A percentile compares a stretch with the other conserved stretches of the same genome.
phyloP scores from a whole-genome alignment of 1,140 invertebrate species.

The Augochlora pura region DNA sequence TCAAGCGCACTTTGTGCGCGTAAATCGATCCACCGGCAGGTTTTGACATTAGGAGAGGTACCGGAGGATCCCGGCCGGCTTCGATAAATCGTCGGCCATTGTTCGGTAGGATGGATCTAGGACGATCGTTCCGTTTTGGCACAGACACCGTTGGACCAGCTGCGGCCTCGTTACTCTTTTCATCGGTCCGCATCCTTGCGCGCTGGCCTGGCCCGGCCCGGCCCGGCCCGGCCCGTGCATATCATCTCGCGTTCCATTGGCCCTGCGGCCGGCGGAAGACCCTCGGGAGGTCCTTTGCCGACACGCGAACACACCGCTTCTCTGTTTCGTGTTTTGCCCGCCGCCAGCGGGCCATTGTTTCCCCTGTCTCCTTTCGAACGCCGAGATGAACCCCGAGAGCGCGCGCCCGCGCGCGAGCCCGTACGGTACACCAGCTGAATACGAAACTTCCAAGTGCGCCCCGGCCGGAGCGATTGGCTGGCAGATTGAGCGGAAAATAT shows the following conservation, averaged over 20 bases:
- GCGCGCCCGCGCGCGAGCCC: background rate
- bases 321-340: background rate
- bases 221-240: background rate
- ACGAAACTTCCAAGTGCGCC: constrained; percentile 54
- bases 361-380: background rate
- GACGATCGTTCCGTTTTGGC: constrained; percentile 62
- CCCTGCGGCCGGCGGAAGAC: background rate
- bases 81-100: constrained; percentile 63
- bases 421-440: constrained; percentile 34
- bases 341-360: background rate
- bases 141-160: constrained; percentile 32
- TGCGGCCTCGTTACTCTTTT: constrained; percentile 60
- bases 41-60: constrained; percentile 46
- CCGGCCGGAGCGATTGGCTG: constrained; percentile 55
- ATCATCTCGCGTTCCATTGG: constrained; percentile 32
- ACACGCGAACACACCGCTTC: constrained; percentile 5
- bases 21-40: constrained; percentile 58
- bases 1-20: constrained; percentile 36
- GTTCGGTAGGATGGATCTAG: constrained; percentile 53
- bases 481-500: constrained; percentile 67
- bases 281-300: background rate
- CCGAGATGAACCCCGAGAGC: constrained; percentile 1
- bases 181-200: constrained; percentile 26
- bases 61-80: constrained; percentile 34
- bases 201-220: background rate